A percentile compares a stretch with the other conserved stretches of the same genome.
Conservation (phyloP, 2,113 vertebrate species). For the Jacana jacana region DNA sequence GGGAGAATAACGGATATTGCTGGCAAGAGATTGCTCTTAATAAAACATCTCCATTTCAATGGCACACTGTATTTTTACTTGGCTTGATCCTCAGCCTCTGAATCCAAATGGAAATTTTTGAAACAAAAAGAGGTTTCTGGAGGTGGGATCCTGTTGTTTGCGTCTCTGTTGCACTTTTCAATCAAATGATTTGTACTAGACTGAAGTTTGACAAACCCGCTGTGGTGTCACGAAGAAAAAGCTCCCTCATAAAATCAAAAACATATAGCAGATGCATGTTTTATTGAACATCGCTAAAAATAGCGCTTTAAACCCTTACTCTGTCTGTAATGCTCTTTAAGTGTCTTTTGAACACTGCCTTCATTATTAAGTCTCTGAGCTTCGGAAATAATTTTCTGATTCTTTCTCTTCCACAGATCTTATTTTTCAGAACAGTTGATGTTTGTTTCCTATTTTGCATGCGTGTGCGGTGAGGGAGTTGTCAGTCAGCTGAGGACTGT, state of each 20-base stretch:
- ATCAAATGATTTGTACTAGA: constrained; percentile 24
- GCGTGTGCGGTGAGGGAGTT: not conserved
- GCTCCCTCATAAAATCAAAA: constrained; percentile 62
- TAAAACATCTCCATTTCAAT: constrained; percentile 38
- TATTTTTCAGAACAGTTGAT: constrained; percentile 32
- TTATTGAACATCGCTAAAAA: constrained; percentile 68
- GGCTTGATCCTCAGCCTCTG: constrained; percentile 23
- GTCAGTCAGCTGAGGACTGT: constrained; percentile 28
- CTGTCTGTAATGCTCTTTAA: constrained; percentile 67
- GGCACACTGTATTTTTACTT: constrained; percentile 16
- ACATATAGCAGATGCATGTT: constrained; percentile 70
- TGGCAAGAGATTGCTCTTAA: constrained; percentile 37
- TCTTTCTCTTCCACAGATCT: constrained; percentile 10
- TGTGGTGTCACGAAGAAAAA: not conserved
- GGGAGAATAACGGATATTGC: constrained; percentile 48
- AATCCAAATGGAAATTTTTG: constrained; percentile 40
- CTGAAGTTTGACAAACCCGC: constrained; percentile 54
- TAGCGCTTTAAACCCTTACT: constrained; percentile 60
- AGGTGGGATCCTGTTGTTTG: constrained; percentile 40
- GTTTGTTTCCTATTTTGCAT: constrained; percentile 36
- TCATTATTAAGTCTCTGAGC: constrained; percentile 64
- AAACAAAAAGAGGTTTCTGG: constrained; percentile 33
- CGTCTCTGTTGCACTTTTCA: constrained; percentile 15
- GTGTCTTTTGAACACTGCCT: constrained; percentile 65
- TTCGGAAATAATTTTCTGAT: constrained; percentile 59